Evolutionary conservation across 30 jellyfish, hydroid and myxozoan genomes (phyloP).

Genomic region (Nemopilema nomurai): DNA sequence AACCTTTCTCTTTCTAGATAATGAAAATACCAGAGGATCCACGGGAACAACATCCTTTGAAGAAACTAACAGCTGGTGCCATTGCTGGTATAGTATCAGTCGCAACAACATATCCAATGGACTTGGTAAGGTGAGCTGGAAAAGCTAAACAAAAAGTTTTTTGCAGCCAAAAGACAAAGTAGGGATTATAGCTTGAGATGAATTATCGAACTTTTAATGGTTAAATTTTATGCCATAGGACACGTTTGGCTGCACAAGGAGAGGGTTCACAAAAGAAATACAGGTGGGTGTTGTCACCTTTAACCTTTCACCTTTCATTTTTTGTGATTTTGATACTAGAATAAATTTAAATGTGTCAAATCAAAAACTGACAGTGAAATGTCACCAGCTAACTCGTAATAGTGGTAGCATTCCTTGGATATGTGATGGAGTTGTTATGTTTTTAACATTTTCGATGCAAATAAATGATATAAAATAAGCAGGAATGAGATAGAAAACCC

Average conservation of each 20-base stretch:
- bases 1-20: background rate
- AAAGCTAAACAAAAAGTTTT: background rate
- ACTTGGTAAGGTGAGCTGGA: slow-evolving; percentile 35
- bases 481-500: no score
- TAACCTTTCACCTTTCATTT: no score
- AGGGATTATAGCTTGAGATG: background rate
- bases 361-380: no score
- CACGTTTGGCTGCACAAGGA: slow-evolving; percentile 46
- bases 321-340: background rate
- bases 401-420: no score
- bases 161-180: background rate
- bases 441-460: no score
- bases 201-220: no score
- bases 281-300: slow-evolving; percentile 16
- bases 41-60: slow-evolving; percentile 40
- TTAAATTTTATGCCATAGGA: background rate
- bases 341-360: no score
- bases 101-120: slow-evolving; percentile 60
- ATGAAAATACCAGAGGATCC: slow-evolving; percentile 59
- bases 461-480: no score
- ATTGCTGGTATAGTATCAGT: slow-evolving; percentile 62
- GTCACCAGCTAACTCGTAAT: no score
- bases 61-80: slow-evolving; percentile 61
- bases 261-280: slow-evolving; percentile 45
- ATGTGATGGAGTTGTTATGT: no score